These are phyloP conservation scores for Teinopalpus imperialis DNA, from an alignment of 2,888 invertebrate genomes.

Conservation along the genomic window DNA sequence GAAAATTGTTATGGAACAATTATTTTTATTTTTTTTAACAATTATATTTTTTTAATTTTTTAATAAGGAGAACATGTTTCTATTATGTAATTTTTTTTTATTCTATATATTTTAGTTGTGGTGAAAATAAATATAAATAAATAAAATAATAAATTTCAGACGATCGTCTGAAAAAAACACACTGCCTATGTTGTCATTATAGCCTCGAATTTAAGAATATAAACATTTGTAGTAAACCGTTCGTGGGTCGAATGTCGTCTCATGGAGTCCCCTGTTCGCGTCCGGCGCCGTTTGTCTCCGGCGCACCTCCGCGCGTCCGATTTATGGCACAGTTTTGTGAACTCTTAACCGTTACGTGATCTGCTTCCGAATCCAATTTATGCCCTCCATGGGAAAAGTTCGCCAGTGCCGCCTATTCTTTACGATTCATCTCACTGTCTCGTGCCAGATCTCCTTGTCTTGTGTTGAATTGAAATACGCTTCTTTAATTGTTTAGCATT, in stretches of 20 bases:
- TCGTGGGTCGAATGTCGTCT: constrained; percentile 17
- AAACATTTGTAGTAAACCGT: too few species aligned
- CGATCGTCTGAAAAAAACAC: too few species aligned
- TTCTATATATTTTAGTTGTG: too few species aligned
- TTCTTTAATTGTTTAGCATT: constrained; percentile 12
- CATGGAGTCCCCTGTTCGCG: constrained; percentile 40
- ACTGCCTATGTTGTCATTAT: too few species aligned
- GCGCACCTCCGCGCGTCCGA: constrained; percentile 80
- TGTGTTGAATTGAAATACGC: constrained; percentile 13
- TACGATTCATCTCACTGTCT: constrained; percentile 67
- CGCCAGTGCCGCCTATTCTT: constrained; percentile 68
- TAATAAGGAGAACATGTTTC: too few species aligned
- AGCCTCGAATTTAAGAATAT: too few species aligned
- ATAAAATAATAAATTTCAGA: too few species aligned
- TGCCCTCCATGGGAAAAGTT: constrained; percentile 77
- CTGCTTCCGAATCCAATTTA: constrained; percentile 81
- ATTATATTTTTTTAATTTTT: too few species aligned
- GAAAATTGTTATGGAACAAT: too few species aligned
- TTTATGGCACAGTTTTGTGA: constrained; percentile 82
- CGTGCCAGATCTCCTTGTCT: constrained; percentile 35
- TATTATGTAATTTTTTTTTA: too few species aligned
- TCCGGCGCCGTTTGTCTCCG: constrained; percentile 77
- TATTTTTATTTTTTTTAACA: too few species aligned
- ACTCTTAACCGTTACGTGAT: constrained; percentile 82
- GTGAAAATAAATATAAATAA: too few species aligned